Percentiles rank a stretch among this genome's conserved stretches.
Evolutionary conservation across 2,113 vertebrate species (phyloP).

Genomic region (Pachyramphus minor): DNA sequence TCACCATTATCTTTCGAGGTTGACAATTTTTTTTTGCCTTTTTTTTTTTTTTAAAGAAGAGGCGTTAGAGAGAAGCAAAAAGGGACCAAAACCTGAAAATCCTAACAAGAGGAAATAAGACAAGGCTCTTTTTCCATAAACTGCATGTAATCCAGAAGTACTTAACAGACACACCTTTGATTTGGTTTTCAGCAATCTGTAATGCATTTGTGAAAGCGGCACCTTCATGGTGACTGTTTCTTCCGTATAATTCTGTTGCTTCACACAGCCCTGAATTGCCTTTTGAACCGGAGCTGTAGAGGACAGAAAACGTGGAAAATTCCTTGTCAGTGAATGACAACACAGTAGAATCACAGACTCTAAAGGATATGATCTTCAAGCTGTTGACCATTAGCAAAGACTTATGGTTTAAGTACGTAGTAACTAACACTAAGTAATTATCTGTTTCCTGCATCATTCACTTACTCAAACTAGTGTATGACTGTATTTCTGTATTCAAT

Average conservation of each 20-base stretch:
- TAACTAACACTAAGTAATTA: background rate
- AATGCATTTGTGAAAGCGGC: slow-evolving; percentile 23
- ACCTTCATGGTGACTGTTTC: slow-evolving; percentile 61
- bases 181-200: slow-evolving; percentile 29
- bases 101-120: background rate
- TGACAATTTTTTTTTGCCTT: background rate
- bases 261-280: slow-evolving; percentile 33
- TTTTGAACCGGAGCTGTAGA: slow-evolving; percentile 63
- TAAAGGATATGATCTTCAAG: background rate
- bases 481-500: background rate
- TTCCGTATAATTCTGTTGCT: slow-evolving; percentile 47
- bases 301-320: background rate
- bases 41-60: background rate
- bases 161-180: slow-evolving; percentile 16
- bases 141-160: background rate
- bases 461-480: background rate
- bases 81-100: background rate
- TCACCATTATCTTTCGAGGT: background rate
- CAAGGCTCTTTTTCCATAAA: background rate
- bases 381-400: background rate
- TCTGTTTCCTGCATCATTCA: background rate
- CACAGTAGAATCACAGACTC: background rate
- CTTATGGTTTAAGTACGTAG: background rate
- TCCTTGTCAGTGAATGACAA: background rate
- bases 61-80: background rate